Evolutionary conservation across 2,888 invertebrate species (phyloP).

Genomic region (Drosophila prolongata): DNA sequence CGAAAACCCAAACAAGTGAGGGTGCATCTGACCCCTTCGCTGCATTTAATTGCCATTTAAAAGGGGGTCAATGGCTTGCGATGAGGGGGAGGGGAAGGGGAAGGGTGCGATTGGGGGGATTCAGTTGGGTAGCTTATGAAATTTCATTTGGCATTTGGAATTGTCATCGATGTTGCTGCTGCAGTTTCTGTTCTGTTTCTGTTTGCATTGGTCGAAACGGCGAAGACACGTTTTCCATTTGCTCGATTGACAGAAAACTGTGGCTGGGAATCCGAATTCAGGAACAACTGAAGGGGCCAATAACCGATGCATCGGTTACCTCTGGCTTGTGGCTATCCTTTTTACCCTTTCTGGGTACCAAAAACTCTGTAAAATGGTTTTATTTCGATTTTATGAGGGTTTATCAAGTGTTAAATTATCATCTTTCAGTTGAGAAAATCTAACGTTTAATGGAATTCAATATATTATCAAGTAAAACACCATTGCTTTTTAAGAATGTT

Average conservation of each 20-base stretch:
- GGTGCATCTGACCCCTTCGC: not conserved
- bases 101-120: too few species aligned
- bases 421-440: too few species aligned
- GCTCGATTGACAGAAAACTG: conserved; percentile 58
- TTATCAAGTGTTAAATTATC: too few species aligned
- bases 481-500: too few species aligned
- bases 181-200: conserved; percentile 21
- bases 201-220: conserved; percentile 57
- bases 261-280: not conserved
- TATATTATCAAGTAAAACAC: too few species aligned
- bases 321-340: not conserved
- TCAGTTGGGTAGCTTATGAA: conserved; percentile 61
- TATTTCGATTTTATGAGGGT: too few species aligned
- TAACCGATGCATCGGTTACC: conserved; percentile 12
- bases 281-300: conserved; percentile 4
- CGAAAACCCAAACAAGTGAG: conserved; percentile 18
- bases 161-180: conserved; percentile 41
- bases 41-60: conserved; percentile 74
- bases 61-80: conserved; percentile 12
- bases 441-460: too few species aligned
- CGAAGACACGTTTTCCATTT: conserved; percentile 69
- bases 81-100: too few species aligned
- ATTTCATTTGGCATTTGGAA: conserved; percentile 72
- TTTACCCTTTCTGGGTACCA: not conserved
- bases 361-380: not conserved